Conservation (phyloP, 2,888 invertebrate genomes). For the Rotaria macrura region DNA sequence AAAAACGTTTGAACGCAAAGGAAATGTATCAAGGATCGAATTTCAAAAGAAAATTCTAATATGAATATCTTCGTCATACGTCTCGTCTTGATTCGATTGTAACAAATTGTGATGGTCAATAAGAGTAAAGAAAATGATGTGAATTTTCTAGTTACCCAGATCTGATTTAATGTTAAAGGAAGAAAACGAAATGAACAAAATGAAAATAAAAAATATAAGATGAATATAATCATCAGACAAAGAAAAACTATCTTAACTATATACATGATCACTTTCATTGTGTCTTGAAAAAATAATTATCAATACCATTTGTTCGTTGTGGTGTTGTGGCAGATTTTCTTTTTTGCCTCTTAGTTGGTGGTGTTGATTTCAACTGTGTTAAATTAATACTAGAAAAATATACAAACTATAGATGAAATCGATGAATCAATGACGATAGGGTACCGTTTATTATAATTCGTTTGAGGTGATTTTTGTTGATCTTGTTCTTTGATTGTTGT, state of each 20-base stretch:
- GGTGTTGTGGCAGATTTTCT: neutral
- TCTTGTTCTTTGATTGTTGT: constrained; percentile 12
- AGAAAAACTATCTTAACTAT: neutral
- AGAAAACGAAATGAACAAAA: neutral
- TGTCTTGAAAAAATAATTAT: neutral
- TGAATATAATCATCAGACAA: neutral
- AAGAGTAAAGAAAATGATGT: too few relatives aligned
- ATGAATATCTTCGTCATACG: too few relatives aligned
- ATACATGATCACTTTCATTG: too few relatives aligned
- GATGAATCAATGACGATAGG: neutral
- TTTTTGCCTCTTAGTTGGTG: neutral
- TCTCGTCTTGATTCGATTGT: too few relatives aligned
- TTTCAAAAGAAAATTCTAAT: too few relatives aligned
- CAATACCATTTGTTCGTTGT: neutral
- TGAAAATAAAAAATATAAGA: neutral
- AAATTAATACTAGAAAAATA: neutral
- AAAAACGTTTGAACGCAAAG: too few relatives aligned
- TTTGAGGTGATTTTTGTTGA: neutral
- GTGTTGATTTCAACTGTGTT: neutral
- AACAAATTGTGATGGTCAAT: too few relatives aligned
- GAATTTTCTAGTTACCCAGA: neutral
- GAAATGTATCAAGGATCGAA: too few relatives aligned
- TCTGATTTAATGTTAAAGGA: neutral
- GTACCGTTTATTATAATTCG: neutral
- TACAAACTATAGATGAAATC: neutral